Percentiles rank a stretch among this genome's conserved stretches.
Evolutionary conservation across 2,888 invertebrate genomes (phyloP).

Genomic region (Mythimna loreyi): DNA sequence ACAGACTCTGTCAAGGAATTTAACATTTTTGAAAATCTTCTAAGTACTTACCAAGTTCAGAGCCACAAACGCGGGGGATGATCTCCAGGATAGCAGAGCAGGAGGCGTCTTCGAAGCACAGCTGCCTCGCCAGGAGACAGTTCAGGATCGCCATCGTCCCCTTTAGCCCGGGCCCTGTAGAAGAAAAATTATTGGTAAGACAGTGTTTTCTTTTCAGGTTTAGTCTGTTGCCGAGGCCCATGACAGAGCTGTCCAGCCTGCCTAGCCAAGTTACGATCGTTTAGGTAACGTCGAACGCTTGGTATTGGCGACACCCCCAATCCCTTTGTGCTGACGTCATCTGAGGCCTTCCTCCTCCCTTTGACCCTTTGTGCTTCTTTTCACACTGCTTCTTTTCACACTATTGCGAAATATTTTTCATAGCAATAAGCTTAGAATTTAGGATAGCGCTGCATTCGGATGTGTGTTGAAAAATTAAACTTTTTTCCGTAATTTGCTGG

Average conservation of each 20-base stretch:
- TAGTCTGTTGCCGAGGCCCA: too few relatives aligned
- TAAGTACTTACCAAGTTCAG: constrained; percentile 95
- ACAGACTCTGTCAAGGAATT: too few relatives aligned
- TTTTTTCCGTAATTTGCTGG: background rate
- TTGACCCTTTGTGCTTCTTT: too few relatives aligned
- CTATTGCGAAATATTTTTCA: background rate
- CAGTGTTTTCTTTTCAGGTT: background rate
- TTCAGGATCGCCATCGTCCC: constrained; percentile 96
- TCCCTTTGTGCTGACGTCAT: too few relatives aligned
- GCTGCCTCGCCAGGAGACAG: constrained; percentile 96
- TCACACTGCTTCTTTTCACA: too few relatives aligned
- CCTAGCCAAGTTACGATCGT: too few relatives aligned
- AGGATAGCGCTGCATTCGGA: background rate
- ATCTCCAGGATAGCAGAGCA: constrained; percentile 97
- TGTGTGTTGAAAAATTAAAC: accelerated
- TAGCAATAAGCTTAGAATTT: too few relatives aligned
- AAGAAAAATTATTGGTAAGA: constrained; percentile 51
- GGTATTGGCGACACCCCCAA: too few relatives aligned
- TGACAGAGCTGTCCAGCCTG: too few relatives aligned
- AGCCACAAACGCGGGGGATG: constrained; percentile 97
- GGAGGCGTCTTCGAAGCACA: constrained; percentile 97
- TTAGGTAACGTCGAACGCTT: too few relatives aligned
- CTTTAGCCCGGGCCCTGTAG: constrained; percentile 94
- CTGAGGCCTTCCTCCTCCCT: too few relatives aligned
- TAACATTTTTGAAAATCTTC: too few relatives aligned